Evolutionary conservation across 2,888 invertebrate species (phyloP), one percentile per base, ranked within the genome.

Genomic region (Cabera pusaria): DNA sequence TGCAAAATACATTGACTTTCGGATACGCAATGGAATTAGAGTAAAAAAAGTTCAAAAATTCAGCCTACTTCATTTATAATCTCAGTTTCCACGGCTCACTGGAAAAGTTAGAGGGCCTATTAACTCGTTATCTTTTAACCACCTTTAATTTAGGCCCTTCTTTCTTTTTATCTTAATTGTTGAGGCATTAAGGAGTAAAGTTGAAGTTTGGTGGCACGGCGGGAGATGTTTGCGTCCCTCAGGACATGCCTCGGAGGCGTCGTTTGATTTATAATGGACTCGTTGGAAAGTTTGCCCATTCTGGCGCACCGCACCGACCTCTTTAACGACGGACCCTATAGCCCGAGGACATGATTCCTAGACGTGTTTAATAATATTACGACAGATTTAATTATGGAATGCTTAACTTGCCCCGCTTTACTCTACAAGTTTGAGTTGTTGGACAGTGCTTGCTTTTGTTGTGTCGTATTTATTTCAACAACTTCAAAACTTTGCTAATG

Each of bases 241-340:
- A 83, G 81, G 88, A 87, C 76, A 84, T 85, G 86, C 80, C 87
- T 79, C 65, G 75, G 68, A 85, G 87, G 86, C 87, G 81, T 86
- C 87, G 81, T 87, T 87, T 87, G 88, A 88, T 88, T 88, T 88
- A 88, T 88, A 88, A 88, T 88, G 87, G 88, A 87, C 85, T 86
- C 83, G 85, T 83, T 78, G 85, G 75, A 82, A 88, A 88, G 80
- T 88, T 88, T 81, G 74, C 78, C 87, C 86, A 87, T 88, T 87
- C 80, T 77, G 40, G 32, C 74, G 68, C 72, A 72, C 77, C 78
- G 73, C 77, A 68, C 76, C 74, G 74, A 83, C 85, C 85, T 86
- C 84, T 78, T 80, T 86, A 85, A 86, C 82, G 86, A 83, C 73
- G 81, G 82, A 77, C 83, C 84, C 81, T 75, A 75, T 76, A 79